Evolutionary conservation across 2,113 vertebrate species (phyloP), one percentile per base, ranked within the genome.

Genomic region (Mystacornis crossleyi): DNA sequence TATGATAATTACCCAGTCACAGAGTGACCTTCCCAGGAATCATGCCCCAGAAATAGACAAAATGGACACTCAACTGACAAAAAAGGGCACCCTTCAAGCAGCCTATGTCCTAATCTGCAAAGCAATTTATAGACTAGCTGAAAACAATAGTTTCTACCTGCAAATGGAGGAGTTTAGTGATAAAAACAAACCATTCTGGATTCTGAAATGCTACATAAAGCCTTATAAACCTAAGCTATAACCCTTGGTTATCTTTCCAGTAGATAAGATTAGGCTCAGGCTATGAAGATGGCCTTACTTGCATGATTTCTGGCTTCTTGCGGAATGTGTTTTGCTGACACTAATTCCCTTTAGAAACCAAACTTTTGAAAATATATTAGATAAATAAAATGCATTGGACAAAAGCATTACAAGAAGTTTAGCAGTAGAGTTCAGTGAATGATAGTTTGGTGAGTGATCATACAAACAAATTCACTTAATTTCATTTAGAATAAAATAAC

Each of bases 171-270:
- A 92, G 70, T 92, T 95, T 86, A 93, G 36, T 2, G 73, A 96
- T 87, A 97, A 95, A 97, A 95, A 19, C 51, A 90, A 97, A 95
- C 65, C 60, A 38, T 85, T 45, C 42, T 93, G 69, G 82, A 90
- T 94, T 97, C 97, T 95, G 84, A 93, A 97, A 97, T 88, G 91
- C 64, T 94, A 74, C 79, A 87, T 91, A 96, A 93, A 94, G 55
- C 62, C 87, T 71, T 83, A 96, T 87, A 86, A 51, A 94, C 45
- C 57, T 92, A 95, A 91, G 94, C 69, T 96, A 87, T 84, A 94
- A 97, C 64, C 91, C 88, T 78, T 90, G 79, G 61, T 89, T 96
- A 91, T 94, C 97, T 98, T 96, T 86, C 84, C 82, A 84, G 88
- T 92, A 92, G 93, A 94, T 98, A 95, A 97, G 91, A 93, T 96